These are phyloP conservation scores for Pelusios castaneus DNA, from an alignment of 2,113 vertebrate species.

Conservation along the genomic window DNA sequence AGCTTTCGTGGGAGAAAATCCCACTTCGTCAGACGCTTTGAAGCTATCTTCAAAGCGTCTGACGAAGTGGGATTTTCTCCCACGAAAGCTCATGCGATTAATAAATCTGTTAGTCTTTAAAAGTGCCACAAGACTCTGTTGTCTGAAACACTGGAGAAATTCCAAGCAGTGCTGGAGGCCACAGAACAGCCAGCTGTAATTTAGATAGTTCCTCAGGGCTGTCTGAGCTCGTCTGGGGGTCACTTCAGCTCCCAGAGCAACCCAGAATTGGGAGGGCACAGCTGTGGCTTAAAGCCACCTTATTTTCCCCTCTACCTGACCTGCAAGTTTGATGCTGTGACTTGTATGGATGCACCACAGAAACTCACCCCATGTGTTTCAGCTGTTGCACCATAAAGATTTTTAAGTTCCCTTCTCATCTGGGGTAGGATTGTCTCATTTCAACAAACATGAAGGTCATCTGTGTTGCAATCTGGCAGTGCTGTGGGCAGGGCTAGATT, in stretches of 20 bases:
- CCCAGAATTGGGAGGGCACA: not conserved
- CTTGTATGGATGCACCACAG: not conserved
- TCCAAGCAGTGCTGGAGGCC: too few species aligned
- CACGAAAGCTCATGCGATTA: too few species aligned
- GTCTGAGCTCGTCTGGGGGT: not conserved
- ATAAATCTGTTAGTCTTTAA: too few species aligned
- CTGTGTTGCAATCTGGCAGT: not conserved
- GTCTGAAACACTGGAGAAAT: too few species aligned
- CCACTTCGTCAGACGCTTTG: too few species aligned
- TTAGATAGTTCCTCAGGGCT: too few species aligned
- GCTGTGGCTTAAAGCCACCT: not conserved
- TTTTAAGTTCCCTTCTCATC: not conserved
- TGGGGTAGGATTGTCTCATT: not conserved
- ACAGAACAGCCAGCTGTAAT: too few species aligned
- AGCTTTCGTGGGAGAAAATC: too few species aligned
- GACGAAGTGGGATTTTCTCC: too few species aligned
- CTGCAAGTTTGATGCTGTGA: not conserved
- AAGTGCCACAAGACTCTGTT: too few species aligned
- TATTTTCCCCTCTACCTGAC: not conserved
- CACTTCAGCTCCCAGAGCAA: not conserved
- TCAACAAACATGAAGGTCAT: not conserved
- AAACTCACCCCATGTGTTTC: not conserved
- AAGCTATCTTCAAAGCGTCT: too few species aligned
- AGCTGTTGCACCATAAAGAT: not conserved
- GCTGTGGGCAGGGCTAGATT: too few species aligned